Evolutionary conservation across 2,113 vertebrate genomes (phyloP), one percentile per base, ranked within the genome.

Genomic region (Gasterosteus nipponicus): DNA sequence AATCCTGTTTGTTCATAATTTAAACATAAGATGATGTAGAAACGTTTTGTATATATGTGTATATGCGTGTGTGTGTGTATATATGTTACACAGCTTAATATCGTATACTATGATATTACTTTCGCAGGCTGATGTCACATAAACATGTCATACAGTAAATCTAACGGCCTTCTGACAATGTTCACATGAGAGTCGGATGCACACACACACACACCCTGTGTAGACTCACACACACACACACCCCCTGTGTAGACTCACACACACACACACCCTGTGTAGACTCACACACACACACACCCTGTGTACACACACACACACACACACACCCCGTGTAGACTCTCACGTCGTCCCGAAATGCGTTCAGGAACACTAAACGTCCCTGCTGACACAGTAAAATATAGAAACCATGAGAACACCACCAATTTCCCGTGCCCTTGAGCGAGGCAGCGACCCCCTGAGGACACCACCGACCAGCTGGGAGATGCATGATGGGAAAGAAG

Each of bases 351-450:
- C 31, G 54, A 10, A 56, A 61, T 38, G 38, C 53, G 46, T 81
- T 64, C 74, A 69, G 69, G 38, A 68, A 47, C 71, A 51, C 31
- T n/a, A 31, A 73, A 31, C 31, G 7, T 69, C 63, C 80, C 76
- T 3, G 10, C 64, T 81, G 78, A 78, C 57, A 71, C 71, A 4
- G 62, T 83, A 83, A 87, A 86, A 84, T 87, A 80, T 89, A 91
- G 89, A 73, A 51, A 35, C 74, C 87, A 77, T 90, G 88, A 86
- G 90, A 91, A 91, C 83, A 6, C 10, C 5, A 16, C 4, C 0
- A 35, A 16, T 86, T 87, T 88, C 89, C 84, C 87, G 16, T 86
- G 78, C 70, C 77, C 84, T 78, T 57, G 71, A 59, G 78, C 76
- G 29, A 72, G 60, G 75, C 82, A 76, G 70, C 10, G 15, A 65